Base-by-base conservation (phyloP, 2,797 vertebrate genomes). In the Neosilurus hyrtlii region DNA sequence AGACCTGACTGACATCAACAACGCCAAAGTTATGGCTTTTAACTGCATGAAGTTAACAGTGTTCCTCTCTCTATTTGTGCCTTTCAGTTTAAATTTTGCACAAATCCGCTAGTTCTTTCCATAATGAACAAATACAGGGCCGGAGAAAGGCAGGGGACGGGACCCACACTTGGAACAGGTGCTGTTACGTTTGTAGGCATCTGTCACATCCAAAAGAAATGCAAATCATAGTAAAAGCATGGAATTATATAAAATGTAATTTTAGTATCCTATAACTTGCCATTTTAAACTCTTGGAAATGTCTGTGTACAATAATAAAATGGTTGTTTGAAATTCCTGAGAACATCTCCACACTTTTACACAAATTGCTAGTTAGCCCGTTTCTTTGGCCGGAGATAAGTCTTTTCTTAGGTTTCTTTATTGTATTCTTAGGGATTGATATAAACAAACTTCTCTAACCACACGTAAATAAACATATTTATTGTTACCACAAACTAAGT, bases 71-170 rank as follows among this genome's bases (percentile, higher is more conserved):
- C 5, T 20, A 4, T 43, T 26, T 22, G 16, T 18, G 7, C 35
- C 18, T 35, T 75, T 22, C 18, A 75, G 20, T 37, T 30, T 61
- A 37, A 57, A 9, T 75, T 57, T 75, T 8, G 12, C 77, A 81
- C 71, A 70, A 86, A 30, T 84, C 59, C 71, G 82, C 65, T 30
- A 81, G 82, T 82, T 80, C 16, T 30, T 56, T 8, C 24, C 15
- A 12, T 74, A 9, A n/a, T 54, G 8, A 54, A 72, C 51, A 73
- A 54, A n/a, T 72, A 24, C 10, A 54, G 49, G 9, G 14, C 9
- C 51, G 9, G 18, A 43, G 67, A 52, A n/a, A 71, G 18, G 9
- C 26, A 35, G 18, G 16, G 20, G 37, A 20, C 16, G 6, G 18
- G 30, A 56, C 71, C 30, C 9, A 74, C 24, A 20, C 16, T 57